Base-by-base conservation (phyloP, 1,140 invertebrate genomes). In the Protaetia brevitarsis region DNA sequence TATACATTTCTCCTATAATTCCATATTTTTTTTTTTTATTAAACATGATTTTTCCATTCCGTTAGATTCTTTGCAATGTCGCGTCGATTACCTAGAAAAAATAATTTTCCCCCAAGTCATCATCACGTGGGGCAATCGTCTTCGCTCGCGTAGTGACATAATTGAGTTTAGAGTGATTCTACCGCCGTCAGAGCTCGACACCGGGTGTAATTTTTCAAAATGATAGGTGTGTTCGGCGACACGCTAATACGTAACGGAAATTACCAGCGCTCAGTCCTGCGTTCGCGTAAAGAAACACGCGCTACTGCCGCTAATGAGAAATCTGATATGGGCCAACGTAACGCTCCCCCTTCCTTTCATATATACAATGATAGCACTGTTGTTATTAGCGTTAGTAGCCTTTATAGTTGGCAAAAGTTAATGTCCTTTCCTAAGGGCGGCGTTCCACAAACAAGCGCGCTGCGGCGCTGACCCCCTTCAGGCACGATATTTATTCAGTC, bases 221-320 rank as follows among this genome's bases (percentile, higher is more conserved):
- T 23, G 21, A 51, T 23, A 51, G 41, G 41, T 23, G 41, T 51
- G 41, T 51, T 51, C 41, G 41, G 3, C 5, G 41, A 23, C 41
- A 51, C 19, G 41, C 41, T 51, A 51, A 51, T 51, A 51, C 16
- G 41, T 23, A 51, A 19, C 41, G 41, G 41, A 51, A 51, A 51
- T 51, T 51, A 51, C 11, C 19, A 16, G 41, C 26, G 41, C 19
- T 16, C 13, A 8, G 34, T 37, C 34, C 34, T 11, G 3, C n/a
- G n/a, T 10, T 37, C 10, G 34, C 34, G 34, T 13, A 37, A 10
- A n/a, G n/a, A n/a, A n/a, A n/a, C n/a, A n/a, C 3, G 10, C 5
- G 16, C 16, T 37, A 37, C 1, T 13, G 34, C n/a, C n/a, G 10
- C n/a, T 37, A 11, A 11, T 2, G 34, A 37, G 34, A 11, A 37